These are phyloP conservation scores for Drosophila trapezifrons DNA, from an alignment of 1,140 invertebrate genomes.

Conservation along the genomic window DNA sequence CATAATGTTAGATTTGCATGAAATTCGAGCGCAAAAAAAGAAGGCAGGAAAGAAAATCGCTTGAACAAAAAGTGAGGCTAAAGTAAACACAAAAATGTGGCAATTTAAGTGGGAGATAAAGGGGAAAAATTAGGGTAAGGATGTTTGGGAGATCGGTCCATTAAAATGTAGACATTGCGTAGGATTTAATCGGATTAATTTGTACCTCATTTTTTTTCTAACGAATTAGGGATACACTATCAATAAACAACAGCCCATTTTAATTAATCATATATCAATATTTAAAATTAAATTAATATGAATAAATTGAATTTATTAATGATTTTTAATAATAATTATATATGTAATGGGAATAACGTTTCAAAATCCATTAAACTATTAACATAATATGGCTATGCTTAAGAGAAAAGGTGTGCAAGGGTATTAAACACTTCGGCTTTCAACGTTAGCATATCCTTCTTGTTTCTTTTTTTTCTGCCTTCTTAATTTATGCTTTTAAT, in stretches of 20 bases:
- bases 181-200: constrained; percentile 16
- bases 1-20: constrained; percentile 73
- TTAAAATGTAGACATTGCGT: constrained; percentile 13
- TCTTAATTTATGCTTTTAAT: constrained; percentile 77
- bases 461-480: not conserved
- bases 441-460: not conserved
- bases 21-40: constrained; percentile 55
- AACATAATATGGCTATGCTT: not conserved
- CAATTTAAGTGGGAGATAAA: constrained; percentile 25
- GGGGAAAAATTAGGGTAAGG: constrained; percentile 2
- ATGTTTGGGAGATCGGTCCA: constrained; percentile 4
- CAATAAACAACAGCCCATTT: no score
- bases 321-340: no score
- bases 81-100: constrained; percentile 22
- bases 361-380: not conserved
- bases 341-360: not conserved
- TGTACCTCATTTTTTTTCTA: not conserved
- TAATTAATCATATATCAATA: no score
- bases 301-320: no score
- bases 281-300: no score
- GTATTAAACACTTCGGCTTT: not conserved
- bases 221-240: not conserved
- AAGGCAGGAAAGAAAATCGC: not conserved
- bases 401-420: not conserved
- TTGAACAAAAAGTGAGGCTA: not conserved